Base-by-base conservation (phyloP, 2,797 vertebrate genomes). In the Siniperca scherzeri region DNA sequence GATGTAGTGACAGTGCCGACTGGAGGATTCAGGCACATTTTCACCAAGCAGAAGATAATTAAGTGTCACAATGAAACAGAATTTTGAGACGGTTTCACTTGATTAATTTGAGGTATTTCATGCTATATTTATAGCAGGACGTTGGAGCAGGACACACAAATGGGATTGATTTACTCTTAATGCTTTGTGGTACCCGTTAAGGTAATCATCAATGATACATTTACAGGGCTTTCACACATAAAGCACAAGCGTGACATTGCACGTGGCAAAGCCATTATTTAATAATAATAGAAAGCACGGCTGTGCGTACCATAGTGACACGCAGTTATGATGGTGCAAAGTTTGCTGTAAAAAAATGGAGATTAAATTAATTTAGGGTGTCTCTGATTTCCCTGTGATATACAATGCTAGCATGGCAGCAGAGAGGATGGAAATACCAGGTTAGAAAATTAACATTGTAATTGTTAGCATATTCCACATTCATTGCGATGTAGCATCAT, bases 21-120 rank as follows among this genome's bases (percentile, higher is more conserved):
- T 27, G 55, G 38, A 61, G 44, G 38, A 80, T 64, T 77, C 44
- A 42, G 42, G 30, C 36, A 42, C 25, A 76, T 80, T 62, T 77
- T 82, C 30, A 61, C 30, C 9, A 67, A 52, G 44, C 46, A 14
- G n/a, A 77, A 46, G 25, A 70, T 64, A 25, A 57, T 56, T 27
- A 62, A 77, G 36, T 56, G 52, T 53, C 25, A 53, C 30, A 60
- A 11, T 70, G 30, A 73, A 66, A 69, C 22, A 46, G 27, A 65
- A 53, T 50, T 57, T n/a, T 19, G 5, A 36, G n/a, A 25, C 22
- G 73, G 55, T 52, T 10, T 42, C 1, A 48, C 16, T 66, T 40
- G 10, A 77, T 64, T 40, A 21, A 82, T 75, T 74, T 48, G 0
- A 71, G 16, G 44, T 27, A 10, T 48, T 64, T 77, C 44, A 53